phyloP scores from a whole-genome alignment of 2,888 invertebrate species.

The Spisula subtruncata region DNA sequence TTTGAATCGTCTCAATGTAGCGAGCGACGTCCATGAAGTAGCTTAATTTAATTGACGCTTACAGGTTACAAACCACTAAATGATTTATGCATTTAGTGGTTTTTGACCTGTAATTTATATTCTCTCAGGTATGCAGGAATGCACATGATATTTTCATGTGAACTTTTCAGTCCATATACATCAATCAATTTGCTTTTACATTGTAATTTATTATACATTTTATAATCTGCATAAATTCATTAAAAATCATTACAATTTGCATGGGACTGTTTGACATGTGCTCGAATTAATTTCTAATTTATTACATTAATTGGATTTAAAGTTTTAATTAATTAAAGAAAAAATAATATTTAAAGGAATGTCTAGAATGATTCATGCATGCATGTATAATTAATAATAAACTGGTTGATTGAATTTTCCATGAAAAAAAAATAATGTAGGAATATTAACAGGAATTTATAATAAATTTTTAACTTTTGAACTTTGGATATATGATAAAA shows the following conservation, averaged over 20 bases:
- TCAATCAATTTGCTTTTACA: background rate
- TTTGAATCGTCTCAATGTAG: background rate
- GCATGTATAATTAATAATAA: background rate
- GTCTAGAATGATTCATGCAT: background rate
- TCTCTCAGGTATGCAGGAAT: background rate
- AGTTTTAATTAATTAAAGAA: background rate
- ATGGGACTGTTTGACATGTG: background rate
- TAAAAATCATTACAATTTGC: background rate
- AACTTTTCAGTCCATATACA: background rate
- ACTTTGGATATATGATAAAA: background rate
- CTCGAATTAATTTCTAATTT: background rate
- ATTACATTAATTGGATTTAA: background rate
- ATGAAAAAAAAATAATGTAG: background rate
- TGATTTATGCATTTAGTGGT: too few relatives aligned
- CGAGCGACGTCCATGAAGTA: too few relatives aligned
- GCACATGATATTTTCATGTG: background rate
- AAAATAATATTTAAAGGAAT: conserved; percentile 5
- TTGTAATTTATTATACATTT: background rate
- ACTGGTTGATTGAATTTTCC: background rate
- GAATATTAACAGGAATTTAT: background rate
- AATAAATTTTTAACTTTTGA: background rate
- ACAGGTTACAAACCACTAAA: too few relatives aligned
- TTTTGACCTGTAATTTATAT: background rate
- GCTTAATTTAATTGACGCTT: too few relatives aligned
- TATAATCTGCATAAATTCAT: background rate